Evolutionary conservation across 2,888 invertebrate genomes (phyloP), one percentile per base, ranked within the genome.

Genomic region (Hipparchia sbordonii): DNA sequence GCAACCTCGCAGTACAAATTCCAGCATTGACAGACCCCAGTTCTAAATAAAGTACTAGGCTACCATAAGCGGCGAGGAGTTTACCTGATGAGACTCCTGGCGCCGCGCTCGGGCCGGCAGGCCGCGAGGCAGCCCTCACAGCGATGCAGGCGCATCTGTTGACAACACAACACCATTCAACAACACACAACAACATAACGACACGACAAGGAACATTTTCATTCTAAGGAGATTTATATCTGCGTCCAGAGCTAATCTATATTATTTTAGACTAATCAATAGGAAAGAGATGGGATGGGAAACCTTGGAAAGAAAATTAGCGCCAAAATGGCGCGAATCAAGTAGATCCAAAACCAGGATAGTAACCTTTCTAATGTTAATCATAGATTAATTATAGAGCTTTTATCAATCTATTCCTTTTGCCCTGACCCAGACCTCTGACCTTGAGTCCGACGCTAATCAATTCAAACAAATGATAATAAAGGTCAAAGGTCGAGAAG

Each of bases 61-160:
- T 48, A 51, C 3, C 63, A 65, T 57, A 33, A 62, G 3, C 6
- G 33, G 23, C 46, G n/a, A 56, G 23, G 61, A 46, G 39, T 10
- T 71, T 75, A 87, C 90, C 85, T 89, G 76, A 79, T 78, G 62
- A 79, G 74, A 45, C 79, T 76, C n/a, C 81, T 81, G 74, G 84
- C 80, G 82, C 87, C 88, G 82, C 88, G 88, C 76, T 85, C 82
- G 72, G 88, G 87, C 82, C 87, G 87, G 87, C 92, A 89, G 83
- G 92, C 92, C 88, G 93, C 93, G 76, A 93, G 88, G 84, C 93
- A 93, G 72, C 92, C 91, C 84, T 93, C 92, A 92, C 93, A 93
- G 75, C 93, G 92, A 81, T 93, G 93, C 81, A 93, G 80, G 81
- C 93, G 93, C 93, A 93, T 92, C 93, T 93, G 82, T 0, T 71